Evolutionary conservation across 1,140 invertebrate genomes (phyloP).

Genomic region (Drosophila arizonae): DNA sequence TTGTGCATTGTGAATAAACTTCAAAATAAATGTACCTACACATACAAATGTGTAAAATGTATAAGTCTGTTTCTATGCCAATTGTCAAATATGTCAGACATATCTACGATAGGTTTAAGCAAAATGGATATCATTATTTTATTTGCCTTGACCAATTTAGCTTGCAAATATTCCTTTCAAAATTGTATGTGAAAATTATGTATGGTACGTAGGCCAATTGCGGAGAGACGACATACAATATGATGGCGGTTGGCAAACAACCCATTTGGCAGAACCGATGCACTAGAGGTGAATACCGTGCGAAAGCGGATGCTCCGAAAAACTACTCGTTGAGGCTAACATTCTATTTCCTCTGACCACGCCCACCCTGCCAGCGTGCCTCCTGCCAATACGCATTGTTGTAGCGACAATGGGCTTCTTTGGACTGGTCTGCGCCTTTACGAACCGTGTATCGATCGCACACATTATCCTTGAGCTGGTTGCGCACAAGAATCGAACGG

Average conservation of each 20-base stretch:
- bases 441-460: constrained; percentile 31
- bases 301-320: no score
- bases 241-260: no score
- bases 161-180: background rate
- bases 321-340: no score
- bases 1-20: background rate
- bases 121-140: no score
- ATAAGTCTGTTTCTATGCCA: no score
- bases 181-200: background rate
- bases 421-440: constrained; percentile 8
- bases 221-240: no score
- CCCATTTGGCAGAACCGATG: constrained; percentile 9
- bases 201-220: no score
- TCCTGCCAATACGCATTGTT: constrained; percentile 28
- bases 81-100: no score
- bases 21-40: background rate
- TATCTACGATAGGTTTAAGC: no score
- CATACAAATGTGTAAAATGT: no score
- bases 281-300: constrained; percentile 5
- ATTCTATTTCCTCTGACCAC: no score
- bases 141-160: no score
- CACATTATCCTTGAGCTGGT: constrained; percentile 32
- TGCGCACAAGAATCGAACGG: constrained; percentile 33
- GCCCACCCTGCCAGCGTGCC: constrained; percentile 7
- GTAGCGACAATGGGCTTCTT: constrained; percentile 24